These are phyloP conservation scores for Apantesis nais DNA, from an alignment of 2,888 invertebrate genomes.

Conservation along the genomic window DNA sequence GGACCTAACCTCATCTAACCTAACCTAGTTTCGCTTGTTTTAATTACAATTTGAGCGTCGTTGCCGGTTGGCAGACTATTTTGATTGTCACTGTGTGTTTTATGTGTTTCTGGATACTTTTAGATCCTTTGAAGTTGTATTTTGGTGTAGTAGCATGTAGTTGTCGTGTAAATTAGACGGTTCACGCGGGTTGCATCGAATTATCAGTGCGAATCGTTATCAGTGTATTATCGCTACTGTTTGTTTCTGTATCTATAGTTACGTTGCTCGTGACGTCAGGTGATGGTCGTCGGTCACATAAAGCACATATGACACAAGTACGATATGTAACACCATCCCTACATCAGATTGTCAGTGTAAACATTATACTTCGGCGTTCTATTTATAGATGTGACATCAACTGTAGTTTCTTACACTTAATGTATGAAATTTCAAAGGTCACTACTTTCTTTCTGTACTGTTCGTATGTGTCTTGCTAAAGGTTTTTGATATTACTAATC, in stretches of 20 bases:
- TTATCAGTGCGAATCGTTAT: conserved; percentile 77
- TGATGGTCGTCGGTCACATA: conserved; percentile 48
- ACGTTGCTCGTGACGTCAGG: conserved; percentile 71
- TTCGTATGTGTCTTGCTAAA: not conserved
- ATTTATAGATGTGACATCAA: conserved; percentile 78
- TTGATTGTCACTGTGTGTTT: conserved; percentile 13
- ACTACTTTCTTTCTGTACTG: conserved; percentile 46
- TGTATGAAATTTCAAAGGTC: conserved; percentile 63
- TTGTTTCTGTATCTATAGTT: conserved; percentile 76
- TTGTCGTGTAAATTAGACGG: conserved; percentile 17
- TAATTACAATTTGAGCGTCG: conserved; percentile 22
- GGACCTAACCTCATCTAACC: conserved; percentile 45
- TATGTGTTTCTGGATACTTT: conserved; percentile 8
- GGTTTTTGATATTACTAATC: not conserved
- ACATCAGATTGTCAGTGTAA: conserved; percentile 74
- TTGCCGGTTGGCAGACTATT: conserved; percentile 11
- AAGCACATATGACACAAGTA: conserved; percentile 44
- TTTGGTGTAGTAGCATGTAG: conserved; percentile 25
- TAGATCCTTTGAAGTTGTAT: not conserved
- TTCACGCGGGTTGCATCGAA: conserved; percentile 64
- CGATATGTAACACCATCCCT: conserved; percentile 60
- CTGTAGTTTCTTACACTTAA: conserved; percentile 64
- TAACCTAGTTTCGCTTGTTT: conserved; percentile 39
- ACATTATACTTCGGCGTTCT: conserved; percentile 67
- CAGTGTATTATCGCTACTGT: conserved; percentile 76